Evolutionary conservation across 2,113 vertebrate genomes (phyloP), one percentile per base, ranked within the genome.

Genomic region (Labeo rohita): DNA sequence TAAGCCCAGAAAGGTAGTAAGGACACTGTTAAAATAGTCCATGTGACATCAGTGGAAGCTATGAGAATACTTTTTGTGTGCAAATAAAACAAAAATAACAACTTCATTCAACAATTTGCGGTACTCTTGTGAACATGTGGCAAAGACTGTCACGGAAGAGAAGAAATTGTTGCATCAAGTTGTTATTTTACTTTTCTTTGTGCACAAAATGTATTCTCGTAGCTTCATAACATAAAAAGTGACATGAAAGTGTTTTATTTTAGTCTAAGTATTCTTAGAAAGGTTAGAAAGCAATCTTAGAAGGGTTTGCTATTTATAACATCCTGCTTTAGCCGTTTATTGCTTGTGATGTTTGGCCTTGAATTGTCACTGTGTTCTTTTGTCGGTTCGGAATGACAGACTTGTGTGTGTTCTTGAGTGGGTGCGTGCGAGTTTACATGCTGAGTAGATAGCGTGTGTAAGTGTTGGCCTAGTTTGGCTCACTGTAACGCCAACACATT

Each of bases 261-360:
- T 61, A 61, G 18, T 45, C 54, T 16, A 45, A n/a, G 36, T 80
- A 13, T 80, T 63, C 36, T 23, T 63, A 43, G 52, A 43, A 45
- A 61, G 18, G 36, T 78, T 78, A 56, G 18, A 18, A n/a, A 59
- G 18, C 34, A 21, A 83, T 83, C 49, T 36, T 34, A 70, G 65
- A 54, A 74, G 68, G 11, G 34, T 75, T 63, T 75, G 50, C 28
- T 80, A 47, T 61, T 63, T 63, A 23, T 61, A 61, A n/a, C 77
- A 80, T 59, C 18, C 34, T n/a, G 76, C 54, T 59, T 59, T 45
- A 80, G 56, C 36, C 39, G 9, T 75, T 18, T 56, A 56, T 54
- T 73, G 12, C 66, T 23, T 83, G 66, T 75, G 52, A 74, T 84
- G 70, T 28, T 84, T 74, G 82, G 36, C 82, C 65, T 73, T 45